Base-by-base conservation (phyloP, 53 echinoderm and acorn worm genomes). In the Temnopleurus reevesii region DNA sequence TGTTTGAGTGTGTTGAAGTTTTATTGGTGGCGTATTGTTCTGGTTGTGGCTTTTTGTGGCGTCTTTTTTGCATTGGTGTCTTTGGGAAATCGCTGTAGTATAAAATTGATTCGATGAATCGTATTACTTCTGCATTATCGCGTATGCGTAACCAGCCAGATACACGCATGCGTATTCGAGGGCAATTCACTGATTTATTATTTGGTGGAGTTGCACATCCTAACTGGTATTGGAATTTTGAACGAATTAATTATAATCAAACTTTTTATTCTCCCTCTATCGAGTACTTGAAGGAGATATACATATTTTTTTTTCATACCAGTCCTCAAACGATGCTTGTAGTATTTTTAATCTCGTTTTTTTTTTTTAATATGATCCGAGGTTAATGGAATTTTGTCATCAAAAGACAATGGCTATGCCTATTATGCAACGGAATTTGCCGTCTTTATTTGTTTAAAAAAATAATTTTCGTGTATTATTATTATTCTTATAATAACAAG, bases 1-100 rank as follows among this genome's bases (percentile, higher is more conserved):
- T 85, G 85, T 85, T 59, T 43, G 35, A 85, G 54, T 53, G 83
- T 83, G 54, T 83, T 55, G 83, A 54, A 55, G 83, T 55, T 79
- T 79, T 49, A 79, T 49, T 79, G 79, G 79, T 79, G 46, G 49
- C 27, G 46, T 46, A 79, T 79, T 71, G 71, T 71, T 35, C 41
- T 18, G 19, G 21, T 9, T 71, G 71, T 71, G 71, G 71, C 49
- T 46, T 79, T 49, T 49, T 49, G 53, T 47, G 79, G 46, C 79
- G 79, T 79, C 46, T 41, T 79, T 79, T 79, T 49, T 38, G 51
- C 28, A 15, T 49, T 79, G 15, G 46, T 49, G 79, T 79, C 79
- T 79, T 47, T 79, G 46, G 79, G 28, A 49, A 79, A 49, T 79
- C 79, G 79, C 6, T 47, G 38, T 79, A 79, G 46, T 47, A 49